Percentiles rank a stretch among this genome's conserved stretches.
phyloP scores from a whole-genome alignment of 2,797 vertebrate genomes.

The Microctenopoma lineatum region DNA sequence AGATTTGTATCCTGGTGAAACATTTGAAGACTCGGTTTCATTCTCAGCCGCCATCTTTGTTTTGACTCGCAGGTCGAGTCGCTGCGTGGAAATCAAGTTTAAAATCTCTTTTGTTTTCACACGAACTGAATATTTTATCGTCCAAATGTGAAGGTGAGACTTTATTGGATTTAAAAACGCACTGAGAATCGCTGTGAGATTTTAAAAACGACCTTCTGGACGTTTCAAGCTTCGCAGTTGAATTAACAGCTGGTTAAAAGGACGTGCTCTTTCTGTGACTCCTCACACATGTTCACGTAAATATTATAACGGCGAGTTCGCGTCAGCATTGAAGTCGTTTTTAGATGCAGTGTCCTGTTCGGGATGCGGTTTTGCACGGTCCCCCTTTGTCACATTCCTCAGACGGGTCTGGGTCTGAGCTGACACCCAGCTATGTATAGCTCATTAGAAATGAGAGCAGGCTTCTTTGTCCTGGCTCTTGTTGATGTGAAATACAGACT shows the following conservation, averaged over 20 bases:
- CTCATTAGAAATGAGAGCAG: constrained; percentile 46
- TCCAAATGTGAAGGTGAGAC: neutral
- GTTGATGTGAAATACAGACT: neutral
- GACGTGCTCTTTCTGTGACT: no score
- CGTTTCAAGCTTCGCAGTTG: no score
- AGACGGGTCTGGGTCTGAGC: constrained; percentile 48
- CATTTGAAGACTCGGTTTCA: no score
- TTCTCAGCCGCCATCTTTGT: neutral
- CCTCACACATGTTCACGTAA: no score
- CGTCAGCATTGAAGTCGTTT: no score
- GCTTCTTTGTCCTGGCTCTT: neutral
- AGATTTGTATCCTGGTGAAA: no score
- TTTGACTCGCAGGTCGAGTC: neutral
- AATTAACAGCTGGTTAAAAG: no score
- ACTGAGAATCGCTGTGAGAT: no score
- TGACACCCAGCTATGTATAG: constrained; percentile 49
- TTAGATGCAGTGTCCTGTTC: no score
- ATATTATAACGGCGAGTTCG: no score
- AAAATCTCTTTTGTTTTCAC: neutral
- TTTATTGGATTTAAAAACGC: neutral
- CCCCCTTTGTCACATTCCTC: constrained; percentile 70
- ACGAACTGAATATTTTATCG: neutral
- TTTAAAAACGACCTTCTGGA: no score
- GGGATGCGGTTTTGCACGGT: no score
- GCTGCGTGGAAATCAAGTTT: neutral